A percentile compares a stretch with the other conserved stretches of the same genome.
phyloP scores from a whole-genome alignment of 1,140 invertebrate genomes.

The Bicyclus anynana region DNA sequence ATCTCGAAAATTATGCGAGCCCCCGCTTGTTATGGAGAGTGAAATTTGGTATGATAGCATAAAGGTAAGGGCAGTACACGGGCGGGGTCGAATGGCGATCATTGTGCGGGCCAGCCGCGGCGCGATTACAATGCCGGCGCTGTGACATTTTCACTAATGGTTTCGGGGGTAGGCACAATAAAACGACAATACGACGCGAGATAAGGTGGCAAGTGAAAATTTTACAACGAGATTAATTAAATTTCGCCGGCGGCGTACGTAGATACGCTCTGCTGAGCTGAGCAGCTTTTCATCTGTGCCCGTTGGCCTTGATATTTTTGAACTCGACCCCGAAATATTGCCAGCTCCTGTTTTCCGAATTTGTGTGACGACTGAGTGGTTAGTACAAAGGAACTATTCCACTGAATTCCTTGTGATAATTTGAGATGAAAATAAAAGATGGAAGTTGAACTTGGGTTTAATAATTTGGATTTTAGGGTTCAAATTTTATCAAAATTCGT shows the following conservation, averaged over 20 bases:
- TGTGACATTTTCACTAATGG: slow-evolving; percentile 76
- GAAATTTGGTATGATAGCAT: slow-evolving; percentile 61
- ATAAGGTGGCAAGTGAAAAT: slow-evolving; percentile 76
- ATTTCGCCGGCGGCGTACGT: slow-evolving; percentile 40
- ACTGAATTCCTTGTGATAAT: too few relatives aligned
- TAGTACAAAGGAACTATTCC: too few relatives aligned
- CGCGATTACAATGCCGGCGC: slow-evolving; percentile 66
- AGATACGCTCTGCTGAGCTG: slow-evolving; percentile 36
- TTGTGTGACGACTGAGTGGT: too few relatives aligned
- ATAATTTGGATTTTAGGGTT: too few relatives aligned
- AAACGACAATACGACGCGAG: slow-evolving; percentile 72
- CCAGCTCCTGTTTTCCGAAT: too few relatives aligned
- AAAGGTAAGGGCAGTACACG: slow-evolving; percentile 53
- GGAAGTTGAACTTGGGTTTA: too few relatives aligned
- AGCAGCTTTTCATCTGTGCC: slow-evolving; percentile 1
- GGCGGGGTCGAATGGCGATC: slow-evolving; percentile 62
- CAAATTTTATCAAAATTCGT: too few relatives aligned
- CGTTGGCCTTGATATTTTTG: background rate
- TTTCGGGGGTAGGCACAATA: slow-evolving; percentile 72
- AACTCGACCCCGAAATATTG: background rate
- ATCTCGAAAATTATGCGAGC: slow-evolving; percentile 38
- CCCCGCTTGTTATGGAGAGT: slow-evolving; percentile 63
- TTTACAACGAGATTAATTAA: slow-evolving; percentile 71
- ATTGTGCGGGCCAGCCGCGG: slow-evolving; percentile 64
- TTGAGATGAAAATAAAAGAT: too few relatives aligned